Conservation (phyloP, 2,797 vertebrate species). For the Craterocephalus amniculus region DNA sequence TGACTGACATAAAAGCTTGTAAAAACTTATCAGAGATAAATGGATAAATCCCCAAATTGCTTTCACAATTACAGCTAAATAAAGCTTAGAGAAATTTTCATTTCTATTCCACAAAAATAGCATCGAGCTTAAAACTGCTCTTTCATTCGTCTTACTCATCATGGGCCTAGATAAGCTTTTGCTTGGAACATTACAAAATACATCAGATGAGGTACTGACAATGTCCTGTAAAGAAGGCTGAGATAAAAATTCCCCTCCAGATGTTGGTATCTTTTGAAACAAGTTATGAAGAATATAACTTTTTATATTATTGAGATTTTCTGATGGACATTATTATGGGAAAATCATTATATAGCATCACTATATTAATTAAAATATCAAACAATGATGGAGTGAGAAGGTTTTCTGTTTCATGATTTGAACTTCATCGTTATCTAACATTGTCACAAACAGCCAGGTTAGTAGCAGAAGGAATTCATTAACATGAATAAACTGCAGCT, state of each 20-base stretch:
- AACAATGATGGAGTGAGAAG: slow-evolving; percentile 16
- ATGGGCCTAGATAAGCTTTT: slow-evolving; percentile 63
- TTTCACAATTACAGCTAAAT: slow-evolving; percentile 81
- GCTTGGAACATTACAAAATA: slow-evolving; percentile 76
- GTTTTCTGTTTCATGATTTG: slow-evolving; percentile 25
- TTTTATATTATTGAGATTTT: slow-evolving; percentile 12
- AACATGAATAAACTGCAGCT: slow-evolving; percentile 58
- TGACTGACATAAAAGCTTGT: slow-evolving; percentile 76
- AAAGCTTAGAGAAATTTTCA: slow-evolving; percentile 78
- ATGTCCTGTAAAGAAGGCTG: slow-evolving; percentile 29
- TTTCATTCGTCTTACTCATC: slow-evolving; percentile 68
- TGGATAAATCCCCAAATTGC: slow-evolving; percentile 78
- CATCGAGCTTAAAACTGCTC: slow-evolving; percentile 70
- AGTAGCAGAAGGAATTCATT: slow-evolving; percentile 55
- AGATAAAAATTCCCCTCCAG: slow-evolving; percentile 32
- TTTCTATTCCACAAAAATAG: slow-evolving; percentile 77
- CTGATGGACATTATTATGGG: not conserved
- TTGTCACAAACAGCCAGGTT: slow-evolving; percentile 40
- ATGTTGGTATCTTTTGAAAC: slow-evolving; percentile 21
- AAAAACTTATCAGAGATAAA: slow-evolving; percentile 75
- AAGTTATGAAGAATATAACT: slow-evolving; percentile 19
- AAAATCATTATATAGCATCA: not conserved
- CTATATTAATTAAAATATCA: slow-evolving; percentile 10
- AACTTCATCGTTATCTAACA: slow-evolving; percentile 36
- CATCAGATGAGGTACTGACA: slow-evolving; percentile 62